Base-by-base conservation (phyloP, 2,888 invertebrate species). In the Patella depressa region DNA sequence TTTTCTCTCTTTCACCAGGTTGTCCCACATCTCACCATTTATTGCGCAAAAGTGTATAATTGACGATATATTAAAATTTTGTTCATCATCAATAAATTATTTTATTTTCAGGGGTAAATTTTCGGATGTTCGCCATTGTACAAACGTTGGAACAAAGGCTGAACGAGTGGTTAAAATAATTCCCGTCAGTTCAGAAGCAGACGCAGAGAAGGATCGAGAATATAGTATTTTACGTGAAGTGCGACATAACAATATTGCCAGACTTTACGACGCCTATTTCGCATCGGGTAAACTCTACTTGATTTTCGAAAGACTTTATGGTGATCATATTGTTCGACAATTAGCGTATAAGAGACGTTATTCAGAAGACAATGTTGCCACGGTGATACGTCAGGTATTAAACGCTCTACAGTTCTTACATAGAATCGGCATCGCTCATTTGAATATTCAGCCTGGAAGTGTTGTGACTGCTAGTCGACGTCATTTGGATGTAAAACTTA, bases 291-390 rank as follows among this genome's bases (percentile, higher is more conserved):
- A 88, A 75, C 78, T 92, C 73, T 88, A 91, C 73, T 82, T 93
- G 29, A 89, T 93, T 77, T 89, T 92, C 81, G 93, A 93, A 82
- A 90, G 90, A 71, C 88, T 93, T 11, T 97, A 97, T 90, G 98
- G 98, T 2, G 96, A 98, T 24, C 97, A 98, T 88, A 94, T 99
- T 65, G 93, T 98, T 5, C 96, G 96, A 0, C 98, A 96, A 91
- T 93, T 98, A 77, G 95, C 96, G 0, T 96, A 95, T 85, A 94
- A 95, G 74, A 96, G 97, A 90, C 96, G 97, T 86, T 99, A 98
- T 92, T 95, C 95, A 0, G 99, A 99, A 91, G 97, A 98, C 92
- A 95, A 95, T 92, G 97, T 98, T 0, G 96, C 97, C 0, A 95
- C 94, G 1, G 95, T 98, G 45, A 94, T 98, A 70, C 94, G 95